Evolutionary conservation across 2,797 vertebrate genomes (phyloP).

Genomic region (Meriones psammophilus): DNA sequence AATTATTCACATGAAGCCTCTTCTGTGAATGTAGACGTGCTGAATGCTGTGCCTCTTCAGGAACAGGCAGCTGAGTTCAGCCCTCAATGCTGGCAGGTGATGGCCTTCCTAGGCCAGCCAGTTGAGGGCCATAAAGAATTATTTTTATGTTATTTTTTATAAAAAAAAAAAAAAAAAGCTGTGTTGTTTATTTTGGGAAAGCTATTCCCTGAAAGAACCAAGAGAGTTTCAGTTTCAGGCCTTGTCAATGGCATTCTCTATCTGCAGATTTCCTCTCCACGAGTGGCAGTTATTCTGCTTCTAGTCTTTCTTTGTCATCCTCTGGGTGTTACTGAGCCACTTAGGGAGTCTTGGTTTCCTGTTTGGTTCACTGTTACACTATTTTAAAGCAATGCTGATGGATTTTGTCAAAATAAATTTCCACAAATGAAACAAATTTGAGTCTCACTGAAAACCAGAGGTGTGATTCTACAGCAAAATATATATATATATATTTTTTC

Average conservation of each 20-base stretch:
- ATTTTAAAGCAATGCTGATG: constrained; percentile 46
- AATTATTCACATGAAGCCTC: background rate
- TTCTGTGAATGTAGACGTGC: background rate
- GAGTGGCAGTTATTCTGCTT: background rate
- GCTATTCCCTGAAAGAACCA: constrained; percentile 28
- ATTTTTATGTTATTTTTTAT: constrained; percentile 50
- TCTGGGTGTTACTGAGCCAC: constrained; percentile 36
- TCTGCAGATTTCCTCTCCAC: background rate
- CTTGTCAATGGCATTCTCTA: background rate
- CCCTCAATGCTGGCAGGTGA: background rate
- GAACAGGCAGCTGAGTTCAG: background rate
- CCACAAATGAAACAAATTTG: constrained; percentile 46
- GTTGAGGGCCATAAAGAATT: background rate
- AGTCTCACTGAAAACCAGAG: constrained; percentile 27
- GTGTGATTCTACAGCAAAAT: constrained; percentile 16
- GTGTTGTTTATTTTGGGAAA: constrained; percentile 40
- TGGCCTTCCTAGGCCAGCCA: background rate
- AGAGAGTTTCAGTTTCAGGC: background rate
- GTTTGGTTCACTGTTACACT: background rate
- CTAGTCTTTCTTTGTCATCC: background rate
- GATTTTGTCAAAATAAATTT: constrained; percentile 52
- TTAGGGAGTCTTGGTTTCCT: background rate
- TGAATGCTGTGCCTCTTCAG: background rate
- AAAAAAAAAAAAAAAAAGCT: constrained; percentile 7
- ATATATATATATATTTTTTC: background rate